These are phyloP conservation scores for Caerostris extrusa DNA, from an alignment of 1,140 invertebrate genomes.

Conservation along the genomic window DNA sequence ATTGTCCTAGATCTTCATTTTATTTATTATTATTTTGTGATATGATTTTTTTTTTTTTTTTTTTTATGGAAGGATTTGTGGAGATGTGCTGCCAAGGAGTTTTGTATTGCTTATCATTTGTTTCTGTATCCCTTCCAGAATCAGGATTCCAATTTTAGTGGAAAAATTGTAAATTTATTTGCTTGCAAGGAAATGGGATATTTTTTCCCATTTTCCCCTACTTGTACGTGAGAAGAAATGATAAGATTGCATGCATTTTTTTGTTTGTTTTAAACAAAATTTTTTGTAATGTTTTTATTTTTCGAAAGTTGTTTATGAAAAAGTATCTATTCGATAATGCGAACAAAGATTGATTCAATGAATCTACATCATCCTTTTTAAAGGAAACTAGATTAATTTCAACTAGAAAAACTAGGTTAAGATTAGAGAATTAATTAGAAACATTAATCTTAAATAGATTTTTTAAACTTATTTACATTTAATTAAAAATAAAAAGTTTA, in stretches of 20 bases:
- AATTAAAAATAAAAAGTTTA: too few species aligned
- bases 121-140: not conserved
- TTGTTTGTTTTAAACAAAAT: not conserved
- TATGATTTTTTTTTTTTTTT: not conserved
- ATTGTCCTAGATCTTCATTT: slow-evolving; percentile 3
- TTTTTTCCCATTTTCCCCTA: not conserved
- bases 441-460: too few species aligned
- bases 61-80: slow-evolving; percentile 1
- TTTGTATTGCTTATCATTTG: slow-evolving; percentile 54
- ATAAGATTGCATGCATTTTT: not conserved
- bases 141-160: slow-evolving; percentile 36
- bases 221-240: not conserved
- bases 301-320: too few species aligned
- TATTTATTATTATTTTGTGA: not conserved
- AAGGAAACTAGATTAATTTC: too few species aligned
- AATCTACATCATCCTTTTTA: too few species aligned
- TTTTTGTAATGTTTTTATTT: too few species aligned
- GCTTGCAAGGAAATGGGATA: slow-evolving; percentile 2
- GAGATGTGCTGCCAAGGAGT: not conserved
- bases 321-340: too few species aligned
- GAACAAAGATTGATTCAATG: too few species aligned
- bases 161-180: slow-evolving; percentile 36
- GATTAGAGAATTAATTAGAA: too few species aligned
- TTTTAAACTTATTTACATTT: too few species aligned
- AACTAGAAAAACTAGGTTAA: too few species aligned